Evolutionary conservation across 2,113 vertebrate species (phyloP).

Genomic region (Pomatorhinus ruficollis): DNA sequence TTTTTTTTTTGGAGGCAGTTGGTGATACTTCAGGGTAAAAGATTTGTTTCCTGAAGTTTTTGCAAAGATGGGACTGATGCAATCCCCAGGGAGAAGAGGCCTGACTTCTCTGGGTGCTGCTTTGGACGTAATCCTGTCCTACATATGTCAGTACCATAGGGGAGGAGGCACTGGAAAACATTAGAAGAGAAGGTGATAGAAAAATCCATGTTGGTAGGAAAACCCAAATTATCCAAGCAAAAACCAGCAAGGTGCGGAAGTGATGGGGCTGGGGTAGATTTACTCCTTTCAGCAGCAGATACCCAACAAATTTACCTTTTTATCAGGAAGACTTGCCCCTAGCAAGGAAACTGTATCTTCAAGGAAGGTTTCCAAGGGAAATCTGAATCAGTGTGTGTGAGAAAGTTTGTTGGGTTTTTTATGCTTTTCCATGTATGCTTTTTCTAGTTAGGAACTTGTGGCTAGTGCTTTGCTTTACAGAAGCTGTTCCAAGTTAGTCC

Average conservation of each 20-base stretch:
- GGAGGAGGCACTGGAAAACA: neutral
- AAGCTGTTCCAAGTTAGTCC: neutral
- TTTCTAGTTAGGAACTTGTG: neutral
- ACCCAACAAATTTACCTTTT: neutral
- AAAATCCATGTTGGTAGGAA: neutral
- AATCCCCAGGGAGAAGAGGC: neutral
- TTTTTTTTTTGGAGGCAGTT: neutral
- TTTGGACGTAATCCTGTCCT: neutral
- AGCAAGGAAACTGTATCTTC: neutral
- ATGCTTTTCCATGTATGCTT: accelerated
- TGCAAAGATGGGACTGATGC: neutral
- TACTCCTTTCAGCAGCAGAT: neutral
- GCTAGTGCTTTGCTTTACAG: neutral
- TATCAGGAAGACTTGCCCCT: neutral
- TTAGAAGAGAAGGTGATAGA: neutral
- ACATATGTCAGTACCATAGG: accelerated
- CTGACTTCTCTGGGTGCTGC: neutral
- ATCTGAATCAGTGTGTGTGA: accelerated
- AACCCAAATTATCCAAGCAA: neutral
- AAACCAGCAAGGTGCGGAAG: accelerated
- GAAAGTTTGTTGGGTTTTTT: neutral
- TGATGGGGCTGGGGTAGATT: neutral
- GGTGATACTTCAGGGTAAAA: neutral
- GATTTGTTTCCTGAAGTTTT: neutral
- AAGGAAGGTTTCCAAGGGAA: neutral